These are phyloP conservation scores for Platygyra sinensis DNA, from an alignment of 64 coral and sea anemone genomes.

Conservation along the genomic window DNA sequence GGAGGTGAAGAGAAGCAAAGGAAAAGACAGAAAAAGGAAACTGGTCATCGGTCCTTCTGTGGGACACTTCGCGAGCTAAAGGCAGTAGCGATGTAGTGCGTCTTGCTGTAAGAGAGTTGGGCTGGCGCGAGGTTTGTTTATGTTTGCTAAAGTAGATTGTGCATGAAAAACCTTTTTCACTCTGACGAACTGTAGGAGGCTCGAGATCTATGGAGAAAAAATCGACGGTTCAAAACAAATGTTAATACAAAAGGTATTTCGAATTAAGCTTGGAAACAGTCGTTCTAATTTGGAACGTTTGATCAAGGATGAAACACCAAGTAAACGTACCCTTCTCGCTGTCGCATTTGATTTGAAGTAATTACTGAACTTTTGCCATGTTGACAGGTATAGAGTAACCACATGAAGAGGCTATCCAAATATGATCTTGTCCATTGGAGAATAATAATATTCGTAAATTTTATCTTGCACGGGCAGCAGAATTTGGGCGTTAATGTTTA, in stretches of 20 bases:
- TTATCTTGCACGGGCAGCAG: background rate
- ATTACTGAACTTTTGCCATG: background rate
- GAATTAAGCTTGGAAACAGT: background rate
- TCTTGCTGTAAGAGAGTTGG: conserved; percentile 71
- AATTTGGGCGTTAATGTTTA: background rate
- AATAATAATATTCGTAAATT: background rate
- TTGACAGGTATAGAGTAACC: background rate
- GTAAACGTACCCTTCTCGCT: background rate
- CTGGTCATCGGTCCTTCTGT: conserved; percentile 15
- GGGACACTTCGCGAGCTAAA: conserved; percentile 78
- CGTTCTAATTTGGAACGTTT: conserved; percentile 7
- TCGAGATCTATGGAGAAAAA: background rate
- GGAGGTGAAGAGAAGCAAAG: conserved; percentile 32
- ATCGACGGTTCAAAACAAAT: background rate
- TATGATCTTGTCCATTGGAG: too few relatives aligned
- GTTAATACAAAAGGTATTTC: background rate
- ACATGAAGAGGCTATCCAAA: background rate
- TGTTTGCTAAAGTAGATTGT: background rate
- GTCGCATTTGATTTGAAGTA: background rate
- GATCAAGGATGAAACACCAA: background rate
- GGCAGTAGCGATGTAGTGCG: conserved; percentile 71
- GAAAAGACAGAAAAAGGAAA: conserved; percentile 24
- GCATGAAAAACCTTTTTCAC: too few relatives aligned
- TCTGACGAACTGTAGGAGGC: too few relatives aligned
- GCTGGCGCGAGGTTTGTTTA: conserved; percentile 77